A percentile compares a stretch with the other conserved stretches of the same genome.
phyloP scores from a whole-genome alignment of 2,113 vertebrate genomes.

The Malurus cyaneus region DNA sequence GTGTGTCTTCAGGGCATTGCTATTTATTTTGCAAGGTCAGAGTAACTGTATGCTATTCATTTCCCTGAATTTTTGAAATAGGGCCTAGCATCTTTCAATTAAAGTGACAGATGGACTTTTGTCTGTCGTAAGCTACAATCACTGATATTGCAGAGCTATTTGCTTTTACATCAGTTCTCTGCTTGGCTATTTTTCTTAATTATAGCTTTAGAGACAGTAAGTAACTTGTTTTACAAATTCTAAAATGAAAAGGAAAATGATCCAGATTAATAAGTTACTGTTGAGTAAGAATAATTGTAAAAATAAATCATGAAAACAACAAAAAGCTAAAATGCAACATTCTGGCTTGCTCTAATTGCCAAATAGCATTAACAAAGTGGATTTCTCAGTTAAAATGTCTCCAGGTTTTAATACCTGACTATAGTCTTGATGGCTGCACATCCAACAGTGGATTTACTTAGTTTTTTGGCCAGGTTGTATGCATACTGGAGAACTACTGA shows the following conservation, averaged over 20 bases:
- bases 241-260: neutral
- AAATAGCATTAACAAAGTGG: neutral
- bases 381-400: neutral
- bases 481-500: neutral
- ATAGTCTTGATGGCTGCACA: neutral
- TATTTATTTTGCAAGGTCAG: conserved; percentile 57
- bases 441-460: neutral
- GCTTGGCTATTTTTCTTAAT: neutral
- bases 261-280: neutral
- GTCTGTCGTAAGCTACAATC: neutral
- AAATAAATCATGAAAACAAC: neutral
- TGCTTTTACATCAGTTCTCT: neutral
- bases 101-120: neutral
- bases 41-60: neutral
- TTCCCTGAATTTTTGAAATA: conserved; percentile 32
- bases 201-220: neutral
- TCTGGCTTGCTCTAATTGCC: neutral
- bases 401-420: neutral
- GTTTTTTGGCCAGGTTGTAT: neutral
- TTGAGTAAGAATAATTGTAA: neutral
- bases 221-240: neutral
- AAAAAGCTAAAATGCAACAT: neutral
- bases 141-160: neutral
- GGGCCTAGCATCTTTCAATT: neutral
- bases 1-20: conserved; percentile 29